phyloP scores from a whole-genome alignment of 2,888 invertebrate genomes.

The Willowsia nigromaculata region DNA sequence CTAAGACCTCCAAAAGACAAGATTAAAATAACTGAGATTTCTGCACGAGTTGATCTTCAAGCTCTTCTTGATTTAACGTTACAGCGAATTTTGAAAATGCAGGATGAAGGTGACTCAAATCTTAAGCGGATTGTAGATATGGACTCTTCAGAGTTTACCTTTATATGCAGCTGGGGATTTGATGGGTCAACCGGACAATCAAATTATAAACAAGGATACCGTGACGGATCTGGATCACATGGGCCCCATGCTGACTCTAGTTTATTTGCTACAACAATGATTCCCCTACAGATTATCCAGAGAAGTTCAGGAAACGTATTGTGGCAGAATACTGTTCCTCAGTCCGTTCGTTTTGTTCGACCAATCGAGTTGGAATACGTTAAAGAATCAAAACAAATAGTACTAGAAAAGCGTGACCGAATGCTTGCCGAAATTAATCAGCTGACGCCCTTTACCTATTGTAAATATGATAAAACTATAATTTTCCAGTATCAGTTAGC shows the following conservation, averaged over 20 bases:
- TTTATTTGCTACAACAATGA: conserved; percentile 48
- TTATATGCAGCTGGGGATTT: too few relatives aligned
- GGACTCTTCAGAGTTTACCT: too few relatives aligned
- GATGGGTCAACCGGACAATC: neutral
- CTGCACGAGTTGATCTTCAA: too few relatives aligned
- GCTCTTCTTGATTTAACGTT: too few relatives aligned
- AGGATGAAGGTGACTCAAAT: too few relatives aligned
- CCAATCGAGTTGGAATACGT: conserved; percentile 47
- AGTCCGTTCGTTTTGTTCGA: conserved; percentile 43
- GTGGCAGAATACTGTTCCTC: conserved; percentile 50
- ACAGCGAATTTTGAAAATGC: too few relatives aligned
- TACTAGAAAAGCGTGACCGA: neutral
- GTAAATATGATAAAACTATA: neutral
- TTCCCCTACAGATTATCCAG: conserved; percentile 40
- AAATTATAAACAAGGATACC: conserved; percentile 49
- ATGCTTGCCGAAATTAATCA: neutral
- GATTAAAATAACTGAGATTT: too few relatives aligned
- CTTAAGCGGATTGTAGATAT: too few relatives aligned
- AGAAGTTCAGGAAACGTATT: neutral
- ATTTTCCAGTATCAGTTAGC: neutral
- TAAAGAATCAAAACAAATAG: conserved; percentile 37
- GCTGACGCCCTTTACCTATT: neutral
- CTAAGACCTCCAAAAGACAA: too few relatives aligned
- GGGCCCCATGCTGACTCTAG: conserved; percentile 7
- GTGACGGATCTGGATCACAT: neutral